Evolutionary conservation across 2,113 vertebrate species (phyloP).

Genomic region (Takifugu bimaculatus): DNA sequence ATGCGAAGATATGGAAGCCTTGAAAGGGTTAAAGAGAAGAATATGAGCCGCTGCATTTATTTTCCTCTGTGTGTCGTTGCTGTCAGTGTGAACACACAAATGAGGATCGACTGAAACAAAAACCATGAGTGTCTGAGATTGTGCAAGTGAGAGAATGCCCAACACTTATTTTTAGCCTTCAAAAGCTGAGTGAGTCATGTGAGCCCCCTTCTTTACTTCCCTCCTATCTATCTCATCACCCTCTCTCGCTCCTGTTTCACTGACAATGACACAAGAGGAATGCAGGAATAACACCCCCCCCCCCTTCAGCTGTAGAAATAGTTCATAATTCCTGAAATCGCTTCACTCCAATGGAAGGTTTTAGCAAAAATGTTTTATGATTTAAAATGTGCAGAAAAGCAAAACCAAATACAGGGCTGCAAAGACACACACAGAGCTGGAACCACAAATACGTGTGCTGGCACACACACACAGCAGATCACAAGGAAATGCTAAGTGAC

Average conservation of each 20-base stretch:
- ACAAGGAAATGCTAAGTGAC: constrained; percentile 54
- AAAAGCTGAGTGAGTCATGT: constrained; percentile 66
- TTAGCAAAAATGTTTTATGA: constrained; percentile 1
- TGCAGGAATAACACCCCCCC: no score
- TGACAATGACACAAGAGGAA: neutral
- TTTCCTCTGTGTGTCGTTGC: neutral
- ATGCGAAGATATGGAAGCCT: neutral
- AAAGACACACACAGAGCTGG: neutral
- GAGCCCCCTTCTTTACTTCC: constrained; percentile 46
- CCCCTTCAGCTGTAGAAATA: neutral
- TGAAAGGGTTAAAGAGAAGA: no score
- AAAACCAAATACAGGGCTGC: neutral
- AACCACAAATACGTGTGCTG: neutral
- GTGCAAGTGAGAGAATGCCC: constrained; percentile 43
- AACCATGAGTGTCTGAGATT: constrained; percentile 13
- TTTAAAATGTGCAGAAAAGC: constrained; percentile 5
- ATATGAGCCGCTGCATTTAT: neutral
- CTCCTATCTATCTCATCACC: constrained; percentile 16
- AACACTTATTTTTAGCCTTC: constrained; percentile 70
- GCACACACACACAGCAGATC: constrained; percentile 23
- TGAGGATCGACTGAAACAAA: constrained; percentile 26
- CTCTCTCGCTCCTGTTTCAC: constrained; percentile 7
- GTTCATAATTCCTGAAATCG: neutral
- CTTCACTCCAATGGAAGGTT: constrained; percentile 5
- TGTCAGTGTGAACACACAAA: constrained; percentile 15